Evolutionary conservation across 2,797 vertebrate genomes (phyloP).

Genomic region (Scolopax rusticola): DNA sequence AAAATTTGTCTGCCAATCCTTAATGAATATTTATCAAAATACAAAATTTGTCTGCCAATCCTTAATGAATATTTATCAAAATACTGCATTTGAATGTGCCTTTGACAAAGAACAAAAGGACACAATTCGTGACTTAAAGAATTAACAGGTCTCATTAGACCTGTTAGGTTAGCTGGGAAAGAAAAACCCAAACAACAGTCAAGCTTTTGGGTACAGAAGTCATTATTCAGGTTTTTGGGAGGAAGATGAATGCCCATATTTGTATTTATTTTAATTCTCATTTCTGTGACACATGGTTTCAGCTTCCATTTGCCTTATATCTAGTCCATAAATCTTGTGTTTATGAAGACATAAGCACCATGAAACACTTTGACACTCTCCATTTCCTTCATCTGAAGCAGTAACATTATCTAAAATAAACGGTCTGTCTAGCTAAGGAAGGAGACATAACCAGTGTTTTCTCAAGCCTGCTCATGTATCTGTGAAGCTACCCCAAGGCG

Average conservation of each 20-base stretch:
- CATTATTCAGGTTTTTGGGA: neutral
- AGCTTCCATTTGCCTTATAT: neutral
- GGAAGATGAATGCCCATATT: neutral
- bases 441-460: neutral
- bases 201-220: neutral
- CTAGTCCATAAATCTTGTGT: neutral
- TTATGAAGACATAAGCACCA: neutral
- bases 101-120: neutral
- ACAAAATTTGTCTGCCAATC: neutral
- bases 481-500: neutral
- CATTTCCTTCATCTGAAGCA: neutral
- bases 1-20: neutral
- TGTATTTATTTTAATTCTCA: neutral
- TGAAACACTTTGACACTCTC: neutral
- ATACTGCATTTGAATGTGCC: neutral
- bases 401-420: constrained; percentile 20
- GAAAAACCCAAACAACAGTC: neutral
- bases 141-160: neutral
- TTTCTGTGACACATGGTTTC: neutral
- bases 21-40: neutral
- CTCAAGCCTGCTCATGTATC: fast-evolving
- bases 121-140: neutral
- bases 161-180: neutral
- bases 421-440: neutral
- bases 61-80: neutral